phyloP scores from a whole-genome alignment of 2,888 invertebrate species.

The Lymantria dispar region DNA sequence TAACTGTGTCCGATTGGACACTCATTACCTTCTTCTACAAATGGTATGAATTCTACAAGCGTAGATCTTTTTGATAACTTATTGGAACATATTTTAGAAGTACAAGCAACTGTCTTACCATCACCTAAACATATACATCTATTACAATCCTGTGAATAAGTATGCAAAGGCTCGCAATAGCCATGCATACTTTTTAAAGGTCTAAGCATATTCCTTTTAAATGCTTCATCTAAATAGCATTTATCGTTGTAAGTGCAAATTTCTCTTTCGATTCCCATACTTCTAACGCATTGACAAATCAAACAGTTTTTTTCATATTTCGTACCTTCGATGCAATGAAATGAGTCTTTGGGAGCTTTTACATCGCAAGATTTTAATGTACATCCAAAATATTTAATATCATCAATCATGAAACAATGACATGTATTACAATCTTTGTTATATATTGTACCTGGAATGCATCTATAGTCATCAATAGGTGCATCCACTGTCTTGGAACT shows the following conservation, averaged over 20 bases:
- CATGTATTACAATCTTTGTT: slow-evolving; percentile 60
- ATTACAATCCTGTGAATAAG: slow-evolving; percentile 56
- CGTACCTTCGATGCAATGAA: slow-evolving; percentile 47
- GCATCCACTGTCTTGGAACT: slow-evolving; percentile 10
- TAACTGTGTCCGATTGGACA: slow-evolving; percentile 57
- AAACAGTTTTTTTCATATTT: slow-evolving; percentile 51
- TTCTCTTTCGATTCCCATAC: slow-evolving; percentile 36
- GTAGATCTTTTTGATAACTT: neutral
- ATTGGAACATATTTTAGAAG: slow-evolving; percentile 37
- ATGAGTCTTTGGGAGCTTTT: neutral
- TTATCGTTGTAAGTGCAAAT: slow-evolving; percentile 39
- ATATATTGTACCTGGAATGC: slow-evolving; percentile 49
- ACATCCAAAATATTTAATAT: slow-evolving; percentile 62
- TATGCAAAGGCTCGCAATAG: slow-evolving; percentile 58
- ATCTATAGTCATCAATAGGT: slow-evolving; percentile 40
- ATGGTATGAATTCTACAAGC: slow-evolving; percentile 42
- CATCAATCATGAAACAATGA: slow-evolving; percentile 41
- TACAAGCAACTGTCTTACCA: slow-evolving; percentile 52
- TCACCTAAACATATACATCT: slow-evolving; percentile 54
- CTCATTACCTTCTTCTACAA: slow-evolving; percentile 34
- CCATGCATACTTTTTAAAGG: slow-evolving; percentile 42
- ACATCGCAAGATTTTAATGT: slow-evolving; percentile 50
- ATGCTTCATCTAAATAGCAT: slow-evolving; percentile 19
- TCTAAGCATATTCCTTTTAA: neutral
- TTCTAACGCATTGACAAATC: slow-evolving; percentile 47